Evolutionary conservation across 2,113 vertebrate genomes (phyloP), one percentile per base, ranked within the genome.

Genomic region (Glareola pratincola): DNA sequence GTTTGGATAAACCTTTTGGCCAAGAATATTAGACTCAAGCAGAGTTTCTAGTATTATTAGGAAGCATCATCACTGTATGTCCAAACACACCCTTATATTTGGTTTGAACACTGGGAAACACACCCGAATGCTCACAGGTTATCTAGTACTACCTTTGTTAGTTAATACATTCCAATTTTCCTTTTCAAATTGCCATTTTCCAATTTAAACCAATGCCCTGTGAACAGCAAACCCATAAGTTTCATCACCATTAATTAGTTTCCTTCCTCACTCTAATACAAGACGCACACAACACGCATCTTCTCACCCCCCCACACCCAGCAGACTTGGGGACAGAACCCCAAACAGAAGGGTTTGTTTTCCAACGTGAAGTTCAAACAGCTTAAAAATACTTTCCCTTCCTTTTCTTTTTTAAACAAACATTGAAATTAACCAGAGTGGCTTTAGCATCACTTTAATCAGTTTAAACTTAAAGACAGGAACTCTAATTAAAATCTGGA

Each of bases 401-500:
- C 6, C 16, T 34, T 26, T 23, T 32, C 30, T 54, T 79, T 82
- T 56, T 41, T 24, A 53, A 92, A 88, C 63, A 92, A 93, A 90
- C 68, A 95, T 3, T 54, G 80, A 77, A 93, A 97, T 87, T 26
- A 62, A 79, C 34, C 50, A 75, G 41, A 79, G 19, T 57, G 26
- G 66, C 34, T 94, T 59, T 88, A 30, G 79, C 84, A 77, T 10
- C 51, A 72, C 81, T 95, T 92, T 86, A 94, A 96, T 94, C 88
- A 79, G 47, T 95, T 86, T 84, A 73, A 96, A 95, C 86, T 76
- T 37, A 41, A 92, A 86, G 72, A 89, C 73, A 59, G 88, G 91
- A 94, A 91, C 85, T 89, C 86, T 82, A 95, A 97, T 97, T 97
- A 97, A 90, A 95, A 92, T 41, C 47, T 45, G 50, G 72, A 93